These are phyloP conservation scores for Agrochola macilenta DNA, from an alignment of 2,888 invertebrate genomes.

Conservation along the genomic window DNA sequence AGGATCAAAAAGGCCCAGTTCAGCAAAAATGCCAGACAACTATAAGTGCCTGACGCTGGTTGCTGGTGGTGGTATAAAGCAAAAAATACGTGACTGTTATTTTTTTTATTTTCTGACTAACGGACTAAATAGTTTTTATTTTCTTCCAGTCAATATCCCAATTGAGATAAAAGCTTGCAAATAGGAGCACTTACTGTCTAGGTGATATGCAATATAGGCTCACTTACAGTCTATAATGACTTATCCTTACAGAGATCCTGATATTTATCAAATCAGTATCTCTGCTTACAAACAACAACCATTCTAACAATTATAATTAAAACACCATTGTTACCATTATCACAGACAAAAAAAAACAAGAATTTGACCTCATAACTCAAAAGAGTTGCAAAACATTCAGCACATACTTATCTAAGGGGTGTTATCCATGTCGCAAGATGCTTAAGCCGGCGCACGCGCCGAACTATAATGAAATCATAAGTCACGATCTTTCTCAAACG, in stretches of 20 bases:
- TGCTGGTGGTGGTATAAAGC: too few species aligned
- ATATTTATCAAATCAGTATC: constrained; percentile 35
- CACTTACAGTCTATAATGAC: too few species aligned
- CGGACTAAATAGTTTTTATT: too few species aligned
- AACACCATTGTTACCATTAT: constrained; percentile 50
- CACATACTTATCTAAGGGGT: constrained; percentile 68
- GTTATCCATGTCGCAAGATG: constrained; percentile 71
- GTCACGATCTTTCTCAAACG: constrained; percentile 79
- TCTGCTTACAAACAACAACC: constrained; percentile 28
- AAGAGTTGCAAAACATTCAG: constrained; percentile 50
- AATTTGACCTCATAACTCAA: constrained; percentile 55
- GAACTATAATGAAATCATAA: constrained; percentile 81
- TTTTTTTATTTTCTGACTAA: too few species aligned
- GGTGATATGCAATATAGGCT: too few species aligned
- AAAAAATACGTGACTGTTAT: too few species aligned
- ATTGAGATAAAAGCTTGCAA: too few species aligned
- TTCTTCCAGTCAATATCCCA: too few species aligned
- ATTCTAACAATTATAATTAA: constrained; percentile 46
- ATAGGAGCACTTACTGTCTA: neutral
- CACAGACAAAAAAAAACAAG: constrained; percentile 27
- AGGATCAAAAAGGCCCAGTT: too few species aligned
- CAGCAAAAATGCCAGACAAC: too few species aligned
- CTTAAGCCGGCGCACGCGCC: constrained; percentile 76
- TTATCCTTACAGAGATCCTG: neutral
- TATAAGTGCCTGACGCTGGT: too few species aligned